These are phyloP conservation scores for Zosterops hypoxanthus DNA, from an alignment of 2,113 vertebrate genomes.

Conservation along the genomic window DNA sequence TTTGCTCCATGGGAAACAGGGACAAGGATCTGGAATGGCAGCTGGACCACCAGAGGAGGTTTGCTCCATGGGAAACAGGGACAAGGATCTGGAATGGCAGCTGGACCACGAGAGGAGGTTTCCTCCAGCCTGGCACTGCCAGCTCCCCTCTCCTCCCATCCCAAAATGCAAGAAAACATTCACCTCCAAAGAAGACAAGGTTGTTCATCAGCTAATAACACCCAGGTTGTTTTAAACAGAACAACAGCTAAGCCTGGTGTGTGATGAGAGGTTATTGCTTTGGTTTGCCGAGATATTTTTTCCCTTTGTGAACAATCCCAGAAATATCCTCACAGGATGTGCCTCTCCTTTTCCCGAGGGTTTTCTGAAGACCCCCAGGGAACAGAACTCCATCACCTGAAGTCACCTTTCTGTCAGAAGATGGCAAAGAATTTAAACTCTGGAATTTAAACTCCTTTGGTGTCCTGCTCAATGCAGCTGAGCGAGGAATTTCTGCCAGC, in stretches of 20 bases:
- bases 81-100: background rate
- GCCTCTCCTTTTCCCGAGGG: background rate
- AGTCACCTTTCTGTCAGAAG: constrained; percentile 56
- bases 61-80: accelerated
- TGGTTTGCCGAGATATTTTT: background rate
- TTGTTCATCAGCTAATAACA: background rate
- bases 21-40: background rate
- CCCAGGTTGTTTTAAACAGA: background rate
- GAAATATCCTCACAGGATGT: background rate
- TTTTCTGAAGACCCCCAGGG: background rate
- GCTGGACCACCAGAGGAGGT: background rate
- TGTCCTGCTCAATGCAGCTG: constrained; percentile 26
- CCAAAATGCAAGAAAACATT: background rate
- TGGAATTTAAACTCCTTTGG: constrained; percentile 66
- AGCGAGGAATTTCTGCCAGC: constrained; percentile 60
- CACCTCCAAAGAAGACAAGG: background rate
- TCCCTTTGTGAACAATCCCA: background rate
- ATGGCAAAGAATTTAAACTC: background rate
- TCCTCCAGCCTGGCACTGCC: background rate
- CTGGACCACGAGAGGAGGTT: accelerated
- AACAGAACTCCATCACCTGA: constrained; percentile 44
- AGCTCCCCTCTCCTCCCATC: background rate
- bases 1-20: too few species aligned
- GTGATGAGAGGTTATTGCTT: background rate
- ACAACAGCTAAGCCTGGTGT: background rate